Evolutionary conservation across 1,140 invertebrate genomes (phyloP), one percentile per base, ranked within the genome.

Genomic region (Eurosta solidaginis): DNA sequence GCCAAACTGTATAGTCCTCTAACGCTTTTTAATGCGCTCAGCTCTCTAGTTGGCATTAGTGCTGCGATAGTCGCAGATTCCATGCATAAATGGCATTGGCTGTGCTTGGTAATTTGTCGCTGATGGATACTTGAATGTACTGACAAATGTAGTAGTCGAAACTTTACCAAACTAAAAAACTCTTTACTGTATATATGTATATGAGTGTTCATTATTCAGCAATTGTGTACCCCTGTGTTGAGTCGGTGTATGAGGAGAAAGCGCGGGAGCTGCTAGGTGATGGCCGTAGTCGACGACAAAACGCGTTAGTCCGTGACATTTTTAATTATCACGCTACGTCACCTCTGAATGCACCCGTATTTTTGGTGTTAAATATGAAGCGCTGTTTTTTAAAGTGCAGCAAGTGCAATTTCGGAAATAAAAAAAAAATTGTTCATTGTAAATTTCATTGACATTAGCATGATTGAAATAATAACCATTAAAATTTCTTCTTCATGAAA

Each of bases 11-110:
- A 68, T 68, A 33, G 33, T 68, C 14, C 59, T 40, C 59, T 36
- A 68, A 68, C 40, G 59, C 59, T 17, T 68, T 68, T 68, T 68
- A 40, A 68, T 68, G 59, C 59, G 59, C 59, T 68, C 40, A 68
- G 59, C 59, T 68, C n/a, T n/a, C n/a, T n/a, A n/a, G n/a, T n/a
- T n/a, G n/a, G n/a, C n/a, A n/a, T n/a, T n/a, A n/a, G n/a, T n/a
- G n/a, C n/a, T n/a, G n/a, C n/a, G n/a, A n/a, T n/a, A n/a, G n/a
- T n/a, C n/a, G n/a, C n/a, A n/a, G n/a, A n/a, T n/a, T n/a, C n/a
- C n/a, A n/a, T n/a, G n/a, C n/a, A n/a, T n/a, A n/a, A 20, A 27
- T 17, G 3, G 10, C 59, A 47, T 9, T n/a, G 52, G n/a, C 17
- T 25, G 4, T 68, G 59, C 59, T 68, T 68, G 59, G 36, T 68